Percentiles rank a stretch among this genome's conserved stretches.
Conservation (phyloP, 23 tunicate species). For the Clavelina lepadiformis region DNA sequence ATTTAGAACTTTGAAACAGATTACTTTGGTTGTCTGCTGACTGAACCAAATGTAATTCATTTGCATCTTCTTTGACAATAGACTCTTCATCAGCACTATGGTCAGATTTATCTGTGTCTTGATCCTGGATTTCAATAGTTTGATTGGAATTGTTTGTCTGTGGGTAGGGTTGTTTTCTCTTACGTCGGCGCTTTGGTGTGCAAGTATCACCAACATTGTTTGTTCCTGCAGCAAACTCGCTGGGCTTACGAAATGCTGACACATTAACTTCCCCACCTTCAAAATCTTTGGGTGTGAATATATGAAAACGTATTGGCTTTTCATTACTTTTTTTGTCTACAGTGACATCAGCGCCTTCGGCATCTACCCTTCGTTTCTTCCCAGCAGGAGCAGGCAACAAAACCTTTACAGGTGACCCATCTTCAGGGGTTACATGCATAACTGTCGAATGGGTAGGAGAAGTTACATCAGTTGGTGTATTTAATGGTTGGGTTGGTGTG, state of each 20-base stretch:
- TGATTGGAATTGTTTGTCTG: not conserved
- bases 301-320: no score
- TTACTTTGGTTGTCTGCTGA: not conserved
- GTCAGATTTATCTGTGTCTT: not conserved
- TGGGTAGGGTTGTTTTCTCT: conserved; percentile 26
- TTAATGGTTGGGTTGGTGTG: conserved; percentile 41
- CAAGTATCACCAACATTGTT: not conserved
- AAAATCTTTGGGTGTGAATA: conserved; percentile 56
- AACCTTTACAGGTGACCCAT: conserved; percentile 29
- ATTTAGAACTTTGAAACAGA: not conserved
- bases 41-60: not conserved
- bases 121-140: not conserved
- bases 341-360: conserved; percentile 10
- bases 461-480: conserved; percentile 20
- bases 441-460: conserved; percentile 10
- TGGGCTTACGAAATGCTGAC: conserved; percentile 63
- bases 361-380: conserved; percentile 32
- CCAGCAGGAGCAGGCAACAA: conserved; percentile 43
- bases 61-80: not conserved
- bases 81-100: not conserved
- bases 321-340: no score
- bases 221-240: conserved; percentile 22
- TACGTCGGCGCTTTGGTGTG: not conserved
- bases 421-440: not conserved
- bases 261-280: conserved; percentile 42